Base-by-base conservation (phyloP, 2,888 invertebrate genomes). In the Lasioglossum calceatum region DNA sequence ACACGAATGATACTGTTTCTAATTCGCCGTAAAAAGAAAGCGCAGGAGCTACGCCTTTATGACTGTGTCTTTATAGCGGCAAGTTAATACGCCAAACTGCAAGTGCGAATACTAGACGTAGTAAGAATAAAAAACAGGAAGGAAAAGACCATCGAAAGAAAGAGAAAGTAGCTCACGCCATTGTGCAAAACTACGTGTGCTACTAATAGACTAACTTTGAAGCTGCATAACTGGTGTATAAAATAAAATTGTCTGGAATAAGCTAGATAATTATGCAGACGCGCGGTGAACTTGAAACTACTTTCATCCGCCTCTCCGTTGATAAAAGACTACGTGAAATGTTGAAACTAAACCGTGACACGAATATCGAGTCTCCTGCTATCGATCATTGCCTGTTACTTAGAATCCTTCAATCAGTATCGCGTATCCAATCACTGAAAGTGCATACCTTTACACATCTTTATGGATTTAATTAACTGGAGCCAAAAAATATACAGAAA, bases 141-240 rank as follows among this genome's bases (percentile, higher is more conserved):
- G 32, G 64, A 67, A 36, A 36, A 67, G 32, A 67, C 36, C 36
- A 36, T 36, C 67, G 67, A 36, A 67, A 67, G 67, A 67, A 67
- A 67, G 67, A 67, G 67, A 67, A 67, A 67, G 67, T 67, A 36
- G 67, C 16, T 32, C 67, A 36, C 36, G 67, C 67, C 67, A 67
- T 67, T 36, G 36, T 67, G 67, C 36, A 36, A 67, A 67, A 67
- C 67, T 32, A 32, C 67, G 32, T 8, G 67, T 32, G 19, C 67
- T 7, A 32, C 67, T 67, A 36, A 32, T 64, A 64, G 32, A 14
- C 16, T 32, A 7, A n/a, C 64, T 32, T 64, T 4, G 64, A 32
- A 2, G 64, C 64, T 32, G 64, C 64, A 32, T 32, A 64, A 64
- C 64, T 32, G 64, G 64, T 32, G 32, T 64, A 32, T 7, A 64